Conservation (phyloP, 2,797 vertebrate genomes). For the Enteromius viviparus region DNA sequence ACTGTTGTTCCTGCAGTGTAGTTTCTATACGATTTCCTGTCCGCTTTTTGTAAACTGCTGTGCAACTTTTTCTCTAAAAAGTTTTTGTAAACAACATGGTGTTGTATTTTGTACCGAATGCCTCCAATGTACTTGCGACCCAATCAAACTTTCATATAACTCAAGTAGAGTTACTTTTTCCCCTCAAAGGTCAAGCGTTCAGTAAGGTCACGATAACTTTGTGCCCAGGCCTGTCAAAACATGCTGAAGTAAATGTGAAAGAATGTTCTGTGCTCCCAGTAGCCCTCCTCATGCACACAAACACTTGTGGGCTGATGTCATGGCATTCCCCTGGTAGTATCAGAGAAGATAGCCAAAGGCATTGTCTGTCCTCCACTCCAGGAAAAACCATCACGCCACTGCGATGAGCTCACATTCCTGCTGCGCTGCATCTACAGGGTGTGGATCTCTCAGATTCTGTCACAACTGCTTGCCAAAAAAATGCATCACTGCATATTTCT, state of each 20-base stretch:
- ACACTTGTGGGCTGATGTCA: slow-evolving; percentile 60
- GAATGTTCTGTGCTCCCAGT: slow-evolving; percentile 52
- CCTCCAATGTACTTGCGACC: neutral
- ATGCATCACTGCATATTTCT: slow-evolving; percentile 25
- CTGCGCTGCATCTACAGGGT: slow-evolving; percentile 44
- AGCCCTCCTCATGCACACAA: slow-evolving; percentile 42
- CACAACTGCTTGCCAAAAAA: slow-evolving; percentile 25
- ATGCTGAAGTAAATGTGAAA: slow-evolving; percentile 54
- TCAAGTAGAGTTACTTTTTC: neutral
- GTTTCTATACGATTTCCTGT: neutral
- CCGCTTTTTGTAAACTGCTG: neutral
- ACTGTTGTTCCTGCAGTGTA: neutral
- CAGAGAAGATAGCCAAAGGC: slow-evolving; percentile 49
- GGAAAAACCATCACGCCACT: slow-evolving; percentile 42
- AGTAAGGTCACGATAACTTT: slow-evolving; percentile 1
- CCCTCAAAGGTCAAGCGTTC: neutral
- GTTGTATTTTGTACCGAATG: neutral
- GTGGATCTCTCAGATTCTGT: slow-evolving; percentile 11
- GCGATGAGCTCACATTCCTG: slow-evolving; percentile 47
- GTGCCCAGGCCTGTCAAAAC: slow-evolving; percentile 62
- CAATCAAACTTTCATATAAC: neutral
- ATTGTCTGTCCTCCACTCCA: slow-evolving; percentile 28
- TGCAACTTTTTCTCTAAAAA: neutral
- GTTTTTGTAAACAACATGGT: neutral
- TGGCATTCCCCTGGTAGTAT: slow-evolving; percentile 46